phyloP scores from a whole-genome alignment of 2,888 invertebrate species.

The Netelia melanura region DNA sequence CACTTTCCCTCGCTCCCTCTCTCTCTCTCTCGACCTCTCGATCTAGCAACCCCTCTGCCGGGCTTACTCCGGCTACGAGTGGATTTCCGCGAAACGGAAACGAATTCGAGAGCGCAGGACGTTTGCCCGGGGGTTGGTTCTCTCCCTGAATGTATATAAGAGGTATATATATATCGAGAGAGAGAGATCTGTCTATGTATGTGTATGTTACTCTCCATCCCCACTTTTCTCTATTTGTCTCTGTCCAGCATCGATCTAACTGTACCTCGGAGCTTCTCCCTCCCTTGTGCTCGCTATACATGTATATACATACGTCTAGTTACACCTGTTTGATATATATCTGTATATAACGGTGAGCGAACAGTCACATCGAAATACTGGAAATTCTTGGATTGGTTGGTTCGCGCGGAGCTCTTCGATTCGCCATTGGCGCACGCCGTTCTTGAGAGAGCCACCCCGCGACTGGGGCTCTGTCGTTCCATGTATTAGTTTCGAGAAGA shows the following conservation, averaged over 20 bases:
- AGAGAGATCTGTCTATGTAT: neutral
- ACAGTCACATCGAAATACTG: slow-evolving; percentile 80
- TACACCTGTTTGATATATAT: slow-evolving; percentile 52
- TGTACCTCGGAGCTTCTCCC: slow-evolving; percentile 38
- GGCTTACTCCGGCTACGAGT: slow-evolving; percentile 44
- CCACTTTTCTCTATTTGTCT: slow-evolving; percentile 48
- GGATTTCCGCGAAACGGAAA: slow-evolving; percentile 68
- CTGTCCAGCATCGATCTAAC: slow-evolving; percentile 61
- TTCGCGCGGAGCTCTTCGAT: slow-evolving; percentile 56
- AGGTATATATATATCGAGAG: slow-evolving; percentile 39
- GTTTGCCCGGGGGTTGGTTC: slow-evolving; percentile 66
- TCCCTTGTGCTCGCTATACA: slow-evolving; percentile 24
- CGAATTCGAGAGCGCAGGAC: slow-evolving; percentile 72
- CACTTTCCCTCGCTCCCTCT: slow-evolving; percentile 62
- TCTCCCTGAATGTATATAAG: slow-evolving; percentile 66
- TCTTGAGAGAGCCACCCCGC: slow-evolving; percentile 49
- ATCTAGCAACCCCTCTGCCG: slow-evolving; percentile 51
- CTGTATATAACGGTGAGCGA: slow-evolving; percentile 26
- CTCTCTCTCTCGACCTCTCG: slow-evolving; percentile 53
- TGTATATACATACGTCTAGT: slow-evolving; percentile 4
- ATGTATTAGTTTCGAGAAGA: slow-evolving; percentile 36
- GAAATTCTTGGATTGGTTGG: slow-evolving; percentile 81
- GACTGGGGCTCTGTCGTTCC: slow-evolving; percentile 41
- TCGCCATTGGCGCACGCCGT: slow-evolving; percentile 73
- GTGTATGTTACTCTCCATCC: slow-evolving; percentile 27